Percentiles rank a stretch among this genome's conserved stretches.
These are phyloP conservation scores for Litoditis marina DNA, from an alignment of 2,888 invertebrate species.

Conservation along the genomic window DNA sequence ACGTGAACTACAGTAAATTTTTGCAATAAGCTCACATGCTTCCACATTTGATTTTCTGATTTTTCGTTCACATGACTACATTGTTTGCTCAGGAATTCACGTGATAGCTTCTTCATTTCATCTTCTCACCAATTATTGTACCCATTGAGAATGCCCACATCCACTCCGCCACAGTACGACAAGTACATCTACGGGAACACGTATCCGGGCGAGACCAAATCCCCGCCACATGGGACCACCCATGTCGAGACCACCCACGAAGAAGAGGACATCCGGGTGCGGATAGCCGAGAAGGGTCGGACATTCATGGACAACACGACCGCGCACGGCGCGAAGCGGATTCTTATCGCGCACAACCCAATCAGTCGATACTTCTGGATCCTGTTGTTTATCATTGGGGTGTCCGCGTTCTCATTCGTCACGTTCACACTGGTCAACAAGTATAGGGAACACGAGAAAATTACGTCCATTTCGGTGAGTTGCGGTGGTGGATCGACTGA, in stretches of 20 bases:
- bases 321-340: slow-evolving; percentile 46
- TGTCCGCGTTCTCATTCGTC: slow-evolving; percentile 28
- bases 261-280: background rate
- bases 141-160: too few species aligned
- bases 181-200: background rate
- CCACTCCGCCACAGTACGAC: background rate
- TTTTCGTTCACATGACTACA: too few species aligned
- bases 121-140: too few species aligned
- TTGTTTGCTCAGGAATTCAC: too few species aligned
- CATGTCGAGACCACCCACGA: background rate
- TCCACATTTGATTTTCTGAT: too few species aligned
- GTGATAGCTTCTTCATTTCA: too few species aligned
- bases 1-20: too few species aligned
- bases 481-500: too few species aligned
- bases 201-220: background rate
- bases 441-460: slow-evolving; percentile 38
- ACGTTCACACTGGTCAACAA: slow-evolving; percentile 27
- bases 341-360: slow-evolving; percentile 30
- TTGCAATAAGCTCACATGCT: too few species aligned
- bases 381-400: slow-evolving; percentile 22
- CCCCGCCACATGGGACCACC: background rate
- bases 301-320: slow-evolving; percentile 45
- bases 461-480: slow-evolving; percentile 43
- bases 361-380: slow-evolving; percentile 29
- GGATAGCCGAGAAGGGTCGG: background rate